Percentiles rank a stretch among this genome's conserved stretches.
Evolutionary conservation across 2,797 vertebrate genomes (phyloP).

Genomic region (Brachymystax lenok): DNA sequence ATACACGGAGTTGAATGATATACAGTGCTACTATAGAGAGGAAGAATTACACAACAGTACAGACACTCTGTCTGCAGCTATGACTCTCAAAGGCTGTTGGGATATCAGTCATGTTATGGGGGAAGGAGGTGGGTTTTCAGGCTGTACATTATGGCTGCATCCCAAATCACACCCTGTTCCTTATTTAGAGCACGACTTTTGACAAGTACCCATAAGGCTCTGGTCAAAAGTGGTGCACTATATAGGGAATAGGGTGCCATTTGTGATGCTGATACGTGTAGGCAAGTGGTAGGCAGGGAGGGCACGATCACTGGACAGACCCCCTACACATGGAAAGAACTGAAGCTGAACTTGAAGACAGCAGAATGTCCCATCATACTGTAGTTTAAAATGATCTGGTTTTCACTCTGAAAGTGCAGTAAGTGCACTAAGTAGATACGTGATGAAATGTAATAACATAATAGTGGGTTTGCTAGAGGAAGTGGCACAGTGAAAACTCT

Average conservation of each 20-base stretch:
- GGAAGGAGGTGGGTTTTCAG: constrained; percentile 14
- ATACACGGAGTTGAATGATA: constrained; percentile 37
- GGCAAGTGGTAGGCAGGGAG: constrained; percentile 45
- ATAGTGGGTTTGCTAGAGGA: background rate
- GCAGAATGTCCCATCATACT: constrained; percentile 21
- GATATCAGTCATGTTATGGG: constrained; percentile 28
- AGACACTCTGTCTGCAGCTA: constrained; percentile 4
- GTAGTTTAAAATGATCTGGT: background rate
- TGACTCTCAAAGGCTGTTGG: constrained; percentile 35
- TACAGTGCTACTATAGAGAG: constrained; percentile 27
- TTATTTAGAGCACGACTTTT: background rate
- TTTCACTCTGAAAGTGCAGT: background rate
- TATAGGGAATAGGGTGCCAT: background rate
- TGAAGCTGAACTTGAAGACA: constrained; percentile 28
- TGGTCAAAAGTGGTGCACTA: background rate
- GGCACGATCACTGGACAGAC: constrained; percentile 36
- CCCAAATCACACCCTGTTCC: background rate
- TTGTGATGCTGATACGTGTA: constrained; percentile 11
- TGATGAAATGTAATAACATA: background rate
- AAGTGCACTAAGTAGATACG: background rate
- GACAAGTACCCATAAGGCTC: background rate
- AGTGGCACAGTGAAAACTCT: background rate
- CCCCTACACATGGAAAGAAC: constrained; percentile 46
- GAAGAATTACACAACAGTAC: constrained; percentile 14
- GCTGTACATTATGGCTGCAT: background rate